Evolutionary conservation across 2,797 vertebrate genomes (phyloP).

Genomic region (Astyanax mexicanus): DNA sequence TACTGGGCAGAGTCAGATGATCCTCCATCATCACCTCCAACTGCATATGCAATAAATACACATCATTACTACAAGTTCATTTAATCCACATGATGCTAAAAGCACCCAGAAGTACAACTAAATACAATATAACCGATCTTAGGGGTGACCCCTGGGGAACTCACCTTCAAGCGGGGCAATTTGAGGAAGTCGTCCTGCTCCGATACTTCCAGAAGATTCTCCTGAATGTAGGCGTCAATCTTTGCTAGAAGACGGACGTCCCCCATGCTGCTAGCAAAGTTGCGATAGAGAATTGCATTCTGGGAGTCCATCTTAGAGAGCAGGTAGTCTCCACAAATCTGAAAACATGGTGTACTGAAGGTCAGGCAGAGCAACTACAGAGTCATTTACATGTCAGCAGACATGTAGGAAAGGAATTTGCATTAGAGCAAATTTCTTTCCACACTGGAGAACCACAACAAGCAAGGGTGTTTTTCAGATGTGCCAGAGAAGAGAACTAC

Average conservation of each 20-base stretch:
- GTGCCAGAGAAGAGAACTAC: not conserved
- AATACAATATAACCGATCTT: too few relatives aligned
- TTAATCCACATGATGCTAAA: not conserved
- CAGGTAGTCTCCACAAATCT: slow-evolving; percentile 98
- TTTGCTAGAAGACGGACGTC: slow-evolving; percentile 90
- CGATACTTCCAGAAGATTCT: slow-evolving; percentile 92
- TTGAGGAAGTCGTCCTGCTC: slow-evolving; percentile 98
- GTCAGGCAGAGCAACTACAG: not conserved
- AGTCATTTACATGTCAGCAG: not conserved
- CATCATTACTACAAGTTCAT: not conserved
- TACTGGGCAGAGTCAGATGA: slow-evolving; percentile 94
- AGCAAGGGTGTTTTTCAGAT: not conserved
- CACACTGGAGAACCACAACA: not conserved
- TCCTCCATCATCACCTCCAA: slow-evolving; percentile 99
- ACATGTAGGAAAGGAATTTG: not conserved
- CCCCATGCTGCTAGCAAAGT: slow-evolving; percentile 94
- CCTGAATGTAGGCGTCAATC: slow-evolving; percentile 94
- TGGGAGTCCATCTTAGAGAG: slow-evolving; percentile 92
- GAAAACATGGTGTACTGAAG: slow-evolving; percentile 19
- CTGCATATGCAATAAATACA: slow-evolving; percentile 73
- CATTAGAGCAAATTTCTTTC: not conserved
- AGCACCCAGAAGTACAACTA: too few relatives aligned
- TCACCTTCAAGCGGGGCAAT: slow-evolving; percentile 95
- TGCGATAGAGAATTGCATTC: slow-evolving; percentile 94
- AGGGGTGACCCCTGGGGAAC: too few relatives aligned